phyloP scores from a whole-genome alignment of 2,888 invertebrate genomes.

The Parnassius smintheus region DNA sequence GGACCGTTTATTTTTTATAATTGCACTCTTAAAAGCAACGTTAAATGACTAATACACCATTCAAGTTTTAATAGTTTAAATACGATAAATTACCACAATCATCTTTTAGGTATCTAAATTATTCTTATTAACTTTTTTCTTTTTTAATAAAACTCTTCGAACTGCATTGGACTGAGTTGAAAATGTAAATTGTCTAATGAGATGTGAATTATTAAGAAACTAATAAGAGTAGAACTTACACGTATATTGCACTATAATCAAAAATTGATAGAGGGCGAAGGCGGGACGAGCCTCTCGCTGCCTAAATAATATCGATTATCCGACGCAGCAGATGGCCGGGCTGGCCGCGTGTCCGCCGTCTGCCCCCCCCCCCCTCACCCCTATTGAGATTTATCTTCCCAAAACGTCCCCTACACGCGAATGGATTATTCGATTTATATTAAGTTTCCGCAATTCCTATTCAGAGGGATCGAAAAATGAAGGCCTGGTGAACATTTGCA shows the following conservation, averaged over 20 bases:
- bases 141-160: too few relatives aligned
- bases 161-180: background rate
- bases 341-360: slow-evolving; percentile 46
- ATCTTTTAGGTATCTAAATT: background rate
- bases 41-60: slow-evolving; percentile 3
- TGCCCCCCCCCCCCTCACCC: slow-evolving; percentile 64
- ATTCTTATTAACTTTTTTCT: background rate
- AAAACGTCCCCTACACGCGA: slow-evolving; percentile 71
- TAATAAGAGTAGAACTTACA: background rate
- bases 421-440: slow-evolving; percentile 79
- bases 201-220: background rate
- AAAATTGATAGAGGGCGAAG: slow-evolving; percentile 27
- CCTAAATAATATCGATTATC: slow-evolving; percentile 77
- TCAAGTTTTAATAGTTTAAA: slow-evolving; percentile 1
- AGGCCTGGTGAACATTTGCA: slow-evolving; percentile 56
- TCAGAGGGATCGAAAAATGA: slow-evolving; percentile 63
- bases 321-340: slow-evolving; percentile 76
- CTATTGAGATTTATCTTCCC: slow-evolving; percentile 77
- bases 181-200: slow-evolving; percentile 1
- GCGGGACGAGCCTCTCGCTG: slow-evolving; percentile 45
- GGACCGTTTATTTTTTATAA: slow-evolving; percentile 15
- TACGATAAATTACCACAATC: background rate
- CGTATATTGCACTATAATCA: slow-evolving; percentile 15
- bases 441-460: slow-evolving; percentile 78
- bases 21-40: slow-evolving; percentile 2